Base-by-base conservation (phyloP, 2,888 invertebrate species). In the Pollenia angustigena region DNA sequence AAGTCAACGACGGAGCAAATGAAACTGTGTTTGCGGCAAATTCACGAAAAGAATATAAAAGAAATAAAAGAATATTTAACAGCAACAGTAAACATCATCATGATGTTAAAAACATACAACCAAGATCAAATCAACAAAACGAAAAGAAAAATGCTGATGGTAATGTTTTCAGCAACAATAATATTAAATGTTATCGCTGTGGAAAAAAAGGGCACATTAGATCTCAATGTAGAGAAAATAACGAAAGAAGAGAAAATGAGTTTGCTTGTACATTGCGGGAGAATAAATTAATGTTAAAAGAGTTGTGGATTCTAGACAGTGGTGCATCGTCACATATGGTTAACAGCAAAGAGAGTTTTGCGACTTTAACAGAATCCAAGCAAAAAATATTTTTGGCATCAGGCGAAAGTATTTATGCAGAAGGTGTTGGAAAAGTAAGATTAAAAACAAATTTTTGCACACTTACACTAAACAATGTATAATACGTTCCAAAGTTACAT, bases 251-350 rank as follows among this genome's bases (percentile, higher is more conserved):
- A 16, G 42, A 46, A 1, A 50, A n/a, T 48, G 71, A 56, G 16
- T 58, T 50, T n/a, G 58, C 69, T 18, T 79, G 69, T 23, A 42
- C 50, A 18, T 69, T 69, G 50, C 48, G n/a, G 42, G 60, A 69
- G 50, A 66, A 56, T 11, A 48, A 60, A 12, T 12, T 14, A 3
- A 40, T 42, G 10, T 68, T 79, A 79, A 69, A 32, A 50, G 71
- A 75, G 16, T 32, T 48, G 16, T 82, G 75, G 75, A 69, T 82
- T n/a, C 23, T 82, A 3, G 78, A 78, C 54, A 85, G 81, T 52
- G 81, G 78, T 6, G 84, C 84, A 16, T 60, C 84, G 11, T 78
- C 81, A 32, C 80, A 87, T 23, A 87, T 83, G 83, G 42, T 50
- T 60, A 50, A 48, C n/a, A 71, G 32, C 8, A 62, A 69, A 76